Conservation (phyloP, 2,888 invertebrate species). For the Drosophila parthenogenetica region DNA sequence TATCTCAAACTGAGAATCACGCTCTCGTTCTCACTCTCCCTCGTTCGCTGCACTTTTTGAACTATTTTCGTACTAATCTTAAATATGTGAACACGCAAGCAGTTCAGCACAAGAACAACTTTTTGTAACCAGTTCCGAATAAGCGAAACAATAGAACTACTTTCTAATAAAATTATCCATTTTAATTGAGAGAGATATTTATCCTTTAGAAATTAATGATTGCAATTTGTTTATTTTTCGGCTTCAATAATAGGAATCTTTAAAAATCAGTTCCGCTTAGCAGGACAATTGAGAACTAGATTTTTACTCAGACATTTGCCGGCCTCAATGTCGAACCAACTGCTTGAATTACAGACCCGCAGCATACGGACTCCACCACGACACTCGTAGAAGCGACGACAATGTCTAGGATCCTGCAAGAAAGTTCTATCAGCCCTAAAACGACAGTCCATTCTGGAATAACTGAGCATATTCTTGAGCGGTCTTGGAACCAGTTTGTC, state of each 20-base stretch:
- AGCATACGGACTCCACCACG: constrained; percentile 35
- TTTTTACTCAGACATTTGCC: constrained; percentile 47
- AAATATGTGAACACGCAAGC: no score
- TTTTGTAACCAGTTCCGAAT: background rate
- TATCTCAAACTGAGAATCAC: constrained; percentile 1
- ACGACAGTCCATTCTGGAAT: constrained; percentile 41
- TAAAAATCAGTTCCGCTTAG: constrained; percentile 51
- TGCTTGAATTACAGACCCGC: constrained; percentile 46
- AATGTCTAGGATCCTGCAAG: constrained; percentile 55
- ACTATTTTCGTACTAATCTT: no score
- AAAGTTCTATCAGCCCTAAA: constrained; percentile 48
- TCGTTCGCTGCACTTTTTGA: no score
- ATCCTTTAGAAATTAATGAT: background rate
- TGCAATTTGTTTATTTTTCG: constrained; percentile 1
- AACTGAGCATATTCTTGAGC: constrained; percentile 12
- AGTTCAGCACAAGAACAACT: background rate
- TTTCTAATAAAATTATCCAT: background rate
- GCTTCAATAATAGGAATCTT: background rate
- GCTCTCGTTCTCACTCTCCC: background rate
- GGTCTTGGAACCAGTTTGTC: constrained; percentile 3
- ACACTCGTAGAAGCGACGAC: constrained; percentile 60
- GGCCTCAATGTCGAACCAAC: constrained; percentile 59
- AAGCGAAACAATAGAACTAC: background rate
- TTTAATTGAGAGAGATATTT: background rate
- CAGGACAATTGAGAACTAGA: constrained; percentile 57